Evolutionary conservation across 2,888 invertebrate species (phyloP).

Genomic region (Calliscelio sp.): DNA sequence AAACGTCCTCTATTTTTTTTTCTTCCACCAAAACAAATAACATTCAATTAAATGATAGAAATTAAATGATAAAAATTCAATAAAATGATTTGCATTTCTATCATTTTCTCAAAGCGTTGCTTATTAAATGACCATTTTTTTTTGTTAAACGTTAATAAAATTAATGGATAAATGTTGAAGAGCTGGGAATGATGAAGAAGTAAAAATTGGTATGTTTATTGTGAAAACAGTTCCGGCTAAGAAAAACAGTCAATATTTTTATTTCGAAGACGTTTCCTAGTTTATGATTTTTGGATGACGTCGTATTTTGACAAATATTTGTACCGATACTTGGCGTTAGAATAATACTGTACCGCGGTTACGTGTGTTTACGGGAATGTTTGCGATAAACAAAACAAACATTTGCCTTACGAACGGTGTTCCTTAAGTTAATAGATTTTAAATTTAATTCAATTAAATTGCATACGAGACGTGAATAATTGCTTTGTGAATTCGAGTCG

Average conservation of each 20-base stretch:
- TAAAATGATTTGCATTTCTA: no score
- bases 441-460: no score
- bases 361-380: not conserved
- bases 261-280: not conserved
- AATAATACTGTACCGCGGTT: not conserved
- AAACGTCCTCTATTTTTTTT: no score
- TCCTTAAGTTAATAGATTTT: not conserved
- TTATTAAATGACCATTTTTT: no score
- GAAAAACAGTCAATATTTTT: constrained; percentile 10
- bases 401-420: not conserved
- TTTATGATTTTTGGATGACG: not conserved
- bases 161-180: no score
- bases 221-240: constrained; percentile 2
- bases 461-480: no score
- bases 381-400: not conserved
- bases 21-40: no score
- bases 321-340: not conserved
- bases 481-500: no score
- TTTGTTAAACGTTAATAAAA: no score
- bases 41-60: no score
- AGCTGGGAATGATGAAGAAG: constrained; percentile 16
- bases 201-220: not conserved
- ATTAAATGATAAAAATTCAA: no score
- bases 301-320: constrained; percentile 7
- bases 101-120: no score